A percentile compares a stretch with the other conserved stretches of the same genome.
phyloP scores from a whole-genome alignment of 2,888 invertebrate species.

The Yponomeuta plumbellus region DNA sequence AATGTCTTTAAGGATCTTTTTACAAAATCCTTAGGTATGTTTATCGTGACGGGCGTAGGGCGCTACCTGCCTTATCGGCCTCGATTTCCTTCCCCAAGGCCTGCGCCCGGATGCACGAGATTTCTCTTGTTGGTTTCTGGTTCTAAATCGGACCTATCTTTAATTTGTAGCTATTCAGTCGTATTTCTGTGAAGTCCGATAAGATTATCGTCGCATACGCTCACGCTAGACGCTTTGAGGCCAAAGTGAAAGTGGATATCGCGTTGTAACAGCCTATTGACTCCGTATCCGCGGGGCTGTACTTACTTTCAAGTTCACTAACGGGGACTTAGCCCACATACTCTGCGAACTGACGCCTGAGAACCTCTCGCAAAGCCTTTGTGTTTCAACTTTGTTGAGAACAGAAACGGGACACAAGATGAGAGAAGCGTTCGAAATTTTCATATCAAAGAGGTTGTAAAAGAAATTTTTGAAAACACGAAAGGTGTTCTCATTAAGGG shows the following conservation, averaged over 20 bases:
- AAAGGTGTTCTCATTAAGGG: constrained; percentile 22
- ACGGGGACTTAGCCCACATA: constrained; percentile 14
- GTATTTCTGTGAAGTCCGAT: constrained; percentile 1
- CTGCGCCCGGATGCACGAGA: constrained; percentile 55
- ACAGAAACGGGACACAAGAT: background rate
- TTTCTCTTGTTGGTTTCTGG: constrained; percentile 62
- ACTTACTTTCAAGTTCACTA: constrained; percentile 16
- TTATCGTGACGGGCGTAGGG: constrained; percentile 3
- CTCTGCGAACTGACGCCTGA: background rate
- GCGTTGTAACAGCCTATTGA: constrained; percentile 29
- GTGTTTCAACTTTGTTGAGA: constrained; percentile 8
- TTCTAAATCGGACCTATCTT: constrained; percentile 40
- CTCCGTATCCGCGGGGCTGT: constrained; percentile 8
- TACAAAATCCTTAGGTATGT: background rate
- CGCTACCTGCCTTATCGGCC: constrained; percentile 53
- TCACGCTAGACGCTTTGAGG: background rate
- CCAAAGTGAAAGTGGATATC: constrained; percentile 41
- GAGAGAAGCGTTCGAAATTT: constrained; percentile 24
- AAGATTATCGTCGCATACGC: constrained; percentile 3
- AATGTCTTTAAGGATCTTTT: background rate
- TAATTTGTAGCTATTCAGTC: constrained; percentile 31
- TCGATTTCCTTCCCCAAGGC: constrained; percentile 58
- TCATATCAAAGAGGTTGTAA: constrained; percentile 36
- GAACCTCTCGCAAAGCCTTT: background rate
- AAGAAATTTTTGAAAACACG: constrained; percentile 26